These are phyloP conservation scores for Mechanitis mazaeus DNA, from an alignment of 2,888 invertebrate genomes.

Conservation along the genomic window DNA sequence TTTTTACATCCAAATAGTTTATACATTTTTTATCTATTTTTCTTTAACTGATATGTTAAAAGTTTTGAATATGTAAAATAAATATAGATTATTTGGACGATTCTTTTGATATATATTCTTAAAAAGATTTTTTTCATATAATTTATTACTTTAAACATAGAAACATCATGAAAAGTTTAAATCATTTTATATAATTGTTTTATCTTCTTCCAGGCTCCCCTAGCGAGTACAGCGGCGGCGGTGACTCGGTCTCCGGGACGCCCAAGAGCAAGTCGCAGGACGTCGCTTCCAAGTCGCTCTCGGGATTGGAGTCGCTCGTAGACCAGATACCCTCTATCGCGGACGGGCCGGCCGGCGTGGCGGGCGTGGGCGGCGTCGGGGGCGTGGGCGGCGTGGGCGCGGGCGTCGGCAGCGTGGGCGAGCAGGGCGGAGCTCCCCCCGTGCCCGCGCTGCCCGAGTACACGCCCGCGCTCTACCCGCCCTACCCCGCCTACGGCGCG, in stretches of 20 bases:
- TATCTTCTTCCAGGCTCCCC: slow-evolving; percentile 45
- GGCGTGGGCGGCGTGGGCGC: slow-evolving; percentile 32
- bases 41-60: too few species aligned
- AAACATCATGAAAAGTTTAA: too few species aligned
- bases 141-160: too few species aligned
- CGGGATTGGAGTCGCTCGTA: slow-evolving; percentile 91
- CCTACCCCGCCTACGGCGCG: slow-evolving; percentile 57
- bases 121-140: too few species aligned
- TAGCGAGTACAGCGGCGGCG: slow-evolving; percentile 51
- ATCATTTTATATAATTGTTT: neutral
- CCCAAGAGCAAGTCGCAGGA: slow-evolving; percentile 78
- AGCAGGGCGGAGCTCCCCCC: slow-evolving; percentile 32
- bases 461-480: slow-evolving; percentile 51
- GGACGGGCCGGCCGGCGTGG: slow-evolving; percentile 77
- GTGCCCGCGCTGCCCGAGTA: slow-evolving; percentile 50
- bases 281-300: slow-evolving; percentile 89
- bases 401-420: slow-evolving; percentile 73
- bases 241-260: slow-evolving; percentile 40
- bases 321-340: slow-evolving; percentile 94
- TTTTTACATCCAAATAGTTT: neutral
- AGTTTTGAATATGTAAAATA: too few species aligned
- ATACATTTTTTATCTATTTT: too few species aligned
- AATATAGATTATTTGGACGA: too few species aligned
- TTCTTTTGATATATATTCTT: too few species aligned
- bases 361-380: slow-evolving; percentile 33